These are phyloP conservation scores for Sceloporus undulatus DNA, from an alignment of 2,113 vertebrate species.

Conservation along the genomic window DNA sequence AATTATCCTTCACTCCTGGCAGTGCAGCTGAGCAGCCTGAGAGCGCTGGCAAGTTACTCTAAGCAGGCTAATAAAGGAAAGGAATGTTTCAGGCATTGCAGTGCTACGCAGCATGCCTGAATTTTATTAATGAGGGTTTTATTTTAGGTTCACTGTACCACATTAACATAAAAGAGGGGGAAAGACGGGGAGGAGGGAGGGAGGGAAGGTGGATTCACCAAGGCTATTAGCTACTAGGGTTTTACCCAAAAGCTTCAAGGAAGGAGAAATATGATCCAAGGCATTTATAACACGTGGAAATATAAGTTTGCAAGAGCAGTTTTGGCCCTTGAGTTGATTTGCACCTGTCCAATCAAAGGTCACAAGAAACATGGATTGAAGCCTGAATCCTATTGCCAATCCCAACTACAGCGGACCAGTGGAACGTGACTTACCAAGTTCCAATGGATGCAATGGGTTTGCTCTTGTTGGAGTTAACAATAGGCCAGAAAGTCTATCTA, in stretches of 20 bases:
- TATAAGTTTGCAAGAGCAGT: slow-evolving; percentile 52
- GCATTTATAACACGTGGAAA: slow-evolving; percentile 62
- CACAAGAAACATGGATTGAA: background rate
- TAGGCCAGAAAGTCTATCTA: too few species aligned
- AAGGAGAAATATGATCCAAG: slow-evolving; percentile 37
- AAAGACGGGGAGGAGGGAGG: background rate
- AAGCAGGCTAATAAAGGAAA: slow-evolving; percentile 64
- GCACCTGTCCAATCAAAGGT: background rate
- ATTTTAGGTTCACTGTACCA: slow-evolving; percentile 63
- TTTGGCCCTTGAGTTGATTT: background rate
- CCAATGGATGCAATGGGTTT: too few species aligned
- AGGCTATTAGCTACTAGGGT: slow-evolving; percentile 46
- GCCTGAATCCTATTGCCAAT: too few species aligned
- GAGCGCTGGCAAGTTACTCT: slow-evolving; percentile 23
- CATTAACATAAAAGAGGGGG: slow-evolving; percentile 63
- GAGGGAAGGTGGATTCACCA: slow-evolving; percentile 51
- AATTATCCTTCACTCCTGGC: slow-evolving; percentile 69
- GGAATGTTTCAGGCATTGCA: slow-evolving; percentile 54
- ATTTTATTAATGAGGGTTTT: slow-evolving; percentile 73
- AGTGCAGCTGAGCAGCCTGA: slow-evolving; percentile 49
- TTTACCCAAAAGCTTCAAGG: slow-evolving; percentile 63
- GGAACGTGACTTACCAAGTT: too few species aligned
- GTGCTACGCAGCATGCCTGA: slow-evolving; percentile 53
- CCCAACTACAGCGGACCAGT: too few species aligned
- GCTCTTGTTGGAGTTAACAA: too few species aligned